These are phyloP conservation scores for Melanotaenia nigrans DNA, from an alignment of 2,797 vertebrate genomes.

Conservation along the genomic window DNA sequence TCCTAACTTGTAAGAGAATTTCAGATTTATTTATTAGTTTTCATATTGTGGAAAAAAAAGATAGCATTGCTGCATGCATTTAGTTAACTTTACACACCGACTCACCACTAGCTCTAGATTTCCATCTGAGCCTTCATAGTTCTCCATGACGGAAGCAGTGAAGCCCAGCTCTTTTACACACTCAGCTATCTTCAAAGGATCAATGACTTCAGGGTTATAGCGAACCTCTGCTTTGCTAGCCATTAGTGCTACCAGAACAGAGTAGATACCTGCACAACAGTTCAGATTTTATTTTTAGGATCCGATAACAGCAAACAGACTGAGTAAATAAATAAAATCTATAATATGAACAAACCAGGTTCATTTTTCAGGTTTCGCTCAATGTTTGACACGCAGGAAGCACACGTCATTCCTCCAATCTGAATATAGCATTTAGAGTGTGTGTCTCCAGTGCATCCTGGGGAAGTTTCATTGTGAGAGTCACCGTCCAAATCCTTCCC, in stretches of 20 bases:
- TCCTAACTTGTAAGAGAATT: not conserved
- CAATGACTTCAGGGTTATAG: conserved; percentile 87
- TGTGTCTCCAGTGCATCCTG: conserved; percentile 45
- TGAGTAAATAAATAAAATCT: not conserved
- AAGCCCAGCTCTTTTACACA: conserved; percentile 94
- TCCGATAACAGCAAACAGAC: not conserved
- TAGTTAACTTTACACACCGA: not conserved
- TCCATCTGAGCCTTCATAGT: conserved; percentile 90
- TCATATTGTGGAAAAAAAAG: conserved; percentile 2
- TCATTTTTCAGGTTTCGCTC: conserved; percentile 95
- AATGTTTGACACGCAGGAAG: conserved; percentile 97
- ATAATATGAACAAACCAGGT: conserved; percentile 83
- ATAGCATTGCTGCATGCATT: not conserved
- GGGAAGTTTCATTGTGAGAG: conserved; percentile 45
- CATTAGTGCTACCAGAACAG: conserved; percentile 95
- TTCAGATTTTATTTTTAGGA: conserved; percentile 5
- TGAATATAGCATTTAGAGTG: conserved; percentile 93
- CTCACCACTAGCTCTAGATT: conserved; percentile 94
- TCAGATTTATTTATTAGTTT: conserved; percentile 1
- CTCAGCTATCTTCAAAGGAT: conserved; percentile 88
- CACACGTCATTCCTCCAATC: conserved; percentile 96
- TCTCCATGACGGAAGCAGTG: conserved; percentile 91
- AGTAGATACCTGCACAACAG: conserved; percentile 87
- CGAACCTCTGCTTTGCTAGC: conserved; percentile 97
- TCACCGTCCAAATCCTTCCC: conserved; percentile 68